Conservation (phyloP, 2,797 vertebrate species). For the Eurystomus glaucurus region DNA sequence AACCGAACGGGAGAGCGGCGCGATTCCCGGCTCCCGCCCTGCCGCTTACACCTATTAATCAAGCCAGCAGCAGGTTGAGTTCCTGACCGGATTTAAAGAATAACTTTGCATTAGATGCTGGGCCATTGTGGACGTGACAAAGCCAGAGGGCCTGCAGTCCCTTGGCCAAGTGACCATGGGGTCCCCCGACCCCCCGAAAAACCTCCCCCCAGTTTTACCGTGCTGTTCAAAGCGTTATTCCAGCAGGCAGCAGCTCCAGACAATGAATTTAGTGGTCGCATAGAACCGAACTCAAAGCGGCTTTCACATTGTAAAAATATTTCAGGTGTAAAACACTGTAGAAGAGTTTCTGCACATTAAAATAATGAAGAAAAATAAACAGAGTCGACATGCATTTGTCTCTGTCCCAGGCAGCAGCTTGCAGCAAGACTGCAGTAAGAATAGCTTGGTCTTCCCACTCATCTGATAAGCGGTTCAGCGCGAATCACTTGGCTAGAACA, state of each 20-base stretch:
- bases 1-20: not conserved
- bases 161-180: not conserved
- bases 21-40: not conserved
- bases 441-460: conserved; percentile 67
- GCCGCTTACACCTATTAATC: not conserved
- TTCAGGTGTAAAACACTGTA: not conserved
- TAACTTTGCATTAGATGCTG: not conserved
- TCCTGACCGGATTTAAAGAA: not conserved
- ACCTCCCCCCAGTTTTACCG: rapidly evolving
- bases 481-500: conserved; percentile 7
- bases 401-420: conserved; percentile 10
- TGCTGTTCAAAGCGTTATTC: not conserved
- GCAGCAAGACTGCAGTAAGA: conserved; percentile 1
- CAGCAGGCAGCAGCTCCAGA: not conserved
- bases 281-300: rapidly evolving
- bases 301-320: not conserved
- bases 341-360: not conserved
- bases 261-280: not conserved
- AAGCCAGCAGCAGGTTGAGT: not conserved
- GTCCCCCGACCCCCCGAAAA: rapidly evolving
- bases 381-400: not conserved
- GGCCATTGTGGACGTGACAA: not conserved
- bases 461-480: conserved; percentile 32
- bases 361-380: conserved; percentile 22
- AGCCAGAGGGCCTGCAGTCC: not conserved